phyloP scores from a whole-genome alignment of 2,888 invertebrate species.

The Cacoxenus indagator region DNA sequence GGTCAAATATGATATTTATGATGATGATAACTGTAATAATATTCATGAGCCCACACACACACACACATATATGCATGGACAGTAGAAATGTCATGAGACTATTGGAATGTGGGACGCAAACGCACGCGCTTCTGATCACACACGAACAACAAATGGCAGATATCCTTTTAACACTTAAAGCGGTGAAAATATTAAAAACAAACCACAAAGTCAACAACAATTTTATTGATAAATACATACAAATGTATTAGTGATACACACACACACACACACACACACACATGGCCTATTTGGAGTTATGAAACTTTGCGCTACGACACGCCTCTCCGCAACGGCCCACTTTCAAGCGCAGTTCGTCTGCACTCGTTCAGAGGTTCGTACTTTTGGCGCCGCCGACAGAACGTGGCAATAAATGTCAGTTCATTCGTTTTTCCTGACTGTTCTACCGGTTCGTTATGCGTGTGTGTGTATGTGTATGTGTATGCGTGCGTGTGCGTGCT shows the following conservation, averaged over 20 bases:
- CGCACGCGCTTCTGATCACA: background rate
- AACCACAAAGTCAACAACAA: constrained; percentile 61
- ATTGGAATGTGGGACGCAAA: background rate
- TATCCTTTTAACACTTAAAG: constrained; percentile 66
- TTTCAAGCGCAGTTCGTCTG: too few species aligned
- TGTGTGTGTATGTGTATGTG: constrained; percentile 29
- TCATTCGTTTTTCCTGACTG: background rate
- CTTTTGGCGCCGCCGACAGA: constrained; percentile 9
- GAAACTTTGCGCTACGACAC: constrained; percentile 39
- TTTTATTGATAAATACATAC: constrained; percentile 66
- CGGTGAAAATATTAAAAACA: constrained; percentile 60
- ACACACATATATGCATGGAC: too few species aligned
- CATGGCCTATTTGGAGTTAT: constrained; percentile 58
- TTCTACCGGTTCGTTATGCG: background rate
- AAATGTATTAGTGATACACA: constrained; percentile 19
- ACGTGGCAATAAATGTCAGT: background rate
- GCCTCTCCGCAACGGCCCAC: constrained; percentile 8
- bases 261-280: constrained; percentile 25
- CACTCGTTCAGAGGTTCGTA: constrained; percentile 9
- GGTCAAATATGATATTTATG: constrained; percentile 54
- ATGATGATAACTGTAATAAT: constrained; percentile 44
- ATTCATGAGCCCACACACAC: constrained; percentile 20
- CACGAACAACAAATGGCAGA: constrained; percentile 54
- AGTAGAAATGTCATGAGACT: background rate
- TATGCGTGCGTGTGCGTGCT: constrained; percentile 33